These are phyloP conservation scores for Oscheius onirici DNA, from an alignment of 2,888 invertebrate species.

Conservation along the genomic window DNA sequence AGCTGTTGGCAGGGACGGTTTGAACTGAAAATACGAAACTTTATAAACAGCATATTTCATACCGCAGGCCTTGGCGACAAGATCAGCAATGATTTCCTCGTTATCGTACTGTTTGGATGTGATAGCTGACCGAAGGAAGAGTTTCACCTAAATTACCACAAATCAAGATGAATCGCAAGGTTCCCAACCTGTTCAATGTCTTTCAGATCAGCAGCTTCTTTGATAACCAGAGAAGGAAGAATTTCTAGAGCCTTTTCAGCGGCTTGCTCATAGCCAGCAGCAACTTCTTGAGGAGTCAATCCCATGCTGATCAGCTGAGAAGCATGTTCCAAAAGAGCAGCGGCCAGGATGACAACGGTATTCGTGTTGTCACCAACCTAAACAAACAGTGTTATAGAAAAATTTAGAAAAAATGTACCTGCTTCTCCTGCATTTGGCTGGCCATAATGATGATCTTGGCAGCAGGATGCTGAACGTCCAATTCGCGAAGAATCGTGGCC, in stretches of 20 bases:
- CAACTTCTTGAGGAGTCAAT: slow-evolving; percentile 93
- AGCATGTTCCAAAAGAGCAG: slow-evolving; percentile 88
- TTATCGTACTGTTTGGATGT: slow-evolving; percentile 98
- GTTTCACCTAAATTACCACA: slow-evolving; percentile 39
- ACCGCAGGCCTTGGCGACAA: slow-evolving; percentile 87
- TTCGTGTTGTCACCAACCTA: slow-evolving; percentile 92
- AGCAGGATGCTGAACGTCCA: slow-evolving; percentile 92
- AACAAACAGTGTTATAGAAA: not conserved
- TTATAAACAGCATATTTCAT: slow-evolving; percentile 46
- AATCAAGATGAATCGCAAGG: slow-evolving; percentile 69
- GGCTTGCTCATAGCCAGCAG: slow-evolving; percentile 92
- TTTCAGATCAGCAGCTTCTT: slow-evolving; percentile 79
- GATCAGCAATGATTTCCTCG: slow-evolving; percentile 87
- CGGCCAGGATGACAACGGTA: slow-evolving; percentile 93
- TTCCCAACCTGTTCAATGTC: slow-evolving; percentile 79
- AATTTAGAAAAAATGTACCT: slow-evolving; percentile 34
- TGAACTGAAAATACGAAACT: slow-evolving; percentile 58
- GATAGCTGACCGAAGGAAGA: slow-evolving; percentile 81
- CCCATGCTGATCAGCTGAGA: slow-evolving; percentile 87
- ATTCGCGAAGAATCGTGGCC: slow-evolving; percentile 86
- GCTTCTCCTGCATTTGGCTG: slow-evolving; percentile 92
- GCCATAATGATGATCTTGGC: slow-evolving; percentile 94
- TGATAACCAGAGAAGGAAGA: slow-evolving; percentile 77
- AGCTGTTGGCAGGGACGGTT: slow-evolving; percentile 61
- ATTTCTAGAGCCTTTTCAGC: slow-evolving; percentile 88